phyloP scores from a whole-genome alignment of 2,888 invertebrate species.

The Thyatira batis region DNA sequence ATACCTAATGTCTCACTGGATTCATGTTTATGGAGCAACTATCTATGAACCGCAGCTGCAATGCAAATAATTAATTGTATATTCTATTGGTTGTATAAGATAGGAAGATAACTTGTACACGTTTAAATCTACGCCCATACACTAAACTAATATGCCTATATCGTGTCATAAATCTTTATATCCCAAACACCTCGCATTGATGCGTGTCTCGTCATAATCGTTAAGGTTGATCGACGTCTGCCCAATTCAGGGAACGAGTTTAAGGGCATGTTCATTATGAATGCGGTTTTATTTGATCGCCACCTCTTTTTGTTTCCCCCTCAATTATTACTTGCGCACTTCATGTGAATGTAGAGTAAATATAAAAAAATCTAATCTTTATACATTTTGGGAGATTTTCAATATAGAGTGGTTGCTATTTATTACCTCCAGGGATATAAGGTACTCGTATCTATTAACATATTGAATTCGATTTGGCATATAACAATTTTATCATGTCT shows the following conservation, averaged over 20 bases:
- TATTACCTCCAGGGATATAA: too few relatives aligned
- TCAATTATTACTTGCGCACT: neutral
- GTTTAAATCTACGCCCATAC: neutral
- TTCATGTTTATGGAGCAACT: too few relatives aligned
- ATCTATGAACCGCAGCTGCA: too few relatives aligned
- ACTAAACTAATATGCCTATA: neutral
- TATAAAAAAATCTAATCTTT: neutral
- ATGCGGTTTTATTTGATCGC: slow-evolving; percentile 29
- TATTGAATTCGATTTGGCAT: too few relatives aligned
- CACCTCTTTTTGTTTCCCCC: slow-evolving; percentile 22
- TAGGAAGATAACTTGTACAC: too few relatives aligned
- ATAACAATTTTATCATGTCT: too few relatives aligned
- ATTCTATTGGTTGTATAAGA: too few relatives aligned
- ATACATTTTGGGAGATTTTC: too few relatives aligned
- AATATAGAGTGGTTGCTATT: too few relatives aligned
- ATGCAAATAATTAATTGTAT: too few relatives aligned
- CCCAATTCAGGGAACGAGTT: slow-evolving; percentile 38
- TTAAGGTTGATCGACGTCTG: slow-evolving; percentile 47
- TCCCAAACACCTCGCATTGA: slow-evolving; percentile 15
- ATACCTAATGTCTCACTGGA: too few relatives aligned
- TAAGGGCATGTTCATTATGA: slow-evolving; percentile 34
- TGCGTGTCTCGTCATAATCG: slow-evolving; percentile 51
- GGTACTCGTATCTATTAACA: too few relatives aligned
- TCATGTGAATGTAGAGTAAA: neutral
- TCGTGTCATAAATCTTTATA: slow-evolving; percentile 17